phyloP scores from a whole-genome alignment of 1,140 invertebrate species.

The Berghia stephanieae region DNA sequence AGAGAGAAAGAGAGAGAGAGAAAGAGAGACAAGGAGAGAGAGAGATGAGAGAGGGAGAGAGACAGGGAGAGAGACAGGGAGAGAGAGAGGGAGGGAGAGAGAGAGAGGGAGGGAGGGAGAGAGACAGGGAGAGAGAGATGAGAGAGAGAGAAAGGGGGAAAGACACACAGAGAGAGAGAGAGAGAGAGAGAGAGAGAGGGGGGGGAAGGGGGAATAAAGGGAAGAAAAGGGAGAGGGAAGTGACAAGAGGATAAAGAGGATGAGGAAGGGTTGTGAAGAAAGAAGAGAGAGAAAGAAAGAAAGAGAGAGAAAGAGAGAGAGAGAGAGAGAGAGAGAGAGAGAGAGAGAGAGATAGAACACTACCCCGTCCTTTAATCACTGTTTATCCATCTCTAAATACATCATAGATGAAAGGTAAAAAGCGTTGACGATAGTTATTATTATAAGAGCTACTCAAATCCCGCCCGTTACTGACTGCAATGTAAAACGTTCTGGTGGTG shows the following conservation, averaged over 20 bases:
- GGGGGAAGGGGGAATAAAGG: no score
- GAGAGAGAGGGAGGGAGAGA: not conserved
- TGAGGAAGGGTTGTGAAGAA: not conserved
- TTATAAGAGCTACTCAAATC: no score
- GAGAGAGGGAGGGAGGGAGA: constrained; percentile 1
- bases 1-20: no score
- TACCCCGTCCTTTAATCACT: no score
- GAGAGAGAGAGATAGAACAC: not conserved
- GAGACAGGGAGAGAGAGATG: not conserved
- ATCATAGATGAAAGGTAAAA: no score
- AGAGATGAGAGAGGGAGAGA: not conserved
- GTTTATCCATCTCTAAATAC: no score
- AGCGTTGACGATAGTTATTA: no score
- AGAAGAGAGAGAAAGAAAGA: not conserved
- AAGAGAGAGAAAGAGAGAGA: not conserved
- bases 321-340: not conserved
- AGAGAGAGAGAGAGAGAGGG: not conserved
- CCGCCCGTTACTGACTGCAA: no score
- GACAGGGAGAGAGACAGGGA: not conserved
- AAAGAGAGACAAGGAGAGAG: not conserved
- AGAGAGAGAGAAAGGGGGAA: not conserved
- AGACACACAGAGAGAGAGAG: not conserved
- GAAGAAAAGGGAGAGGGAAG: not conserved
- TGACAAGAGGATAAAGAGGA: not conserved
- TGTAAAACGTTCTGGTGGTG: no score